Evolutionary conservation across 2,888 invertebrate species (phyloP), one percentile per base, ranked within the genome.

Genomic region (Papilio elwesi): DNA sequence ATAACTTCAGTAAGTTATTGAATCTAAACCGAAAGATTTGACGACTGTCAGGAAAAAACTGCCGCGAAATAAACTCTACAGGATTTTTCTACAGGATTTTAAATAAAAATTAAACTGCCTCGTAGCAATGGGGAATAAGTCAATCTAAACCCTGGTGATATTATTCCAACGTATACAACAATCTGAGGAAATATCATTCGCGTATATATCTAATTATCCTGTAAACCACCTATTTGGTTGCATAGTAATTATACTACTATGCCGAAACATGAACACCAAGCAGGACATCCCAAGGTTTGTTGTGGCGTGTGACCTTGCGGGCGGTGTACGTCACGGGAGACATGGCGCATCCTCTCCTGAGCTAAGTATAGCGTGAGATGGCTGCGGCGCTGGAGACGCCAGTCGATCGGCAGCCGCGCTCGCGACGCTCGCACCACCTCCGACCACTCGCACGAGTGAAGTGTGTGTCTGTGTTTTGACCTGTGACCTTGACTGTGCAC

Each of bases 401-500:
- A 94, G 94, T 94, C 92, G 93, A 90, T 89, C 86, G 90, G 88
- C 87, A 88, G 89, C 92, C 90, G 92, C 90, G 92, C 85, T 83
- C 89, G 93, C 89, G 91, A 88, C 84, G 87, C 90, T 87, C 90
- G 90, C 90, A 89, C 90, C 89, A 89, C 84, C 87, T 90, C 91
- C 91, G 92, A 92, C 91, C 92, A 91, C 80, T 70, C 70, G 89
- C 76, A 82, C 84, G 92, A 92, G 92, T 91, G 92, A 91, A 90
- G 93, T 91, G 91, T 90, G 90, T 92, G 92, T 86, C 87, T 90
- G 92, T 92, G 92, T 87, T 88, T 86, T 92, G 76, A 76, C 76
- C 72, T 76, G 74, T 74, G 73, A 81, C 82, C 80, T 80, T 80
- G 80, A 79, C 62, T 82, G 80, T 80, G 80, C 85, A 86, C 85